Evolutionary conservation across 2,888 invertebrate species (phyloP), one percentile per base, ranked within the genome.

Genomic region (Acanthosepion esculentum): DNA sequence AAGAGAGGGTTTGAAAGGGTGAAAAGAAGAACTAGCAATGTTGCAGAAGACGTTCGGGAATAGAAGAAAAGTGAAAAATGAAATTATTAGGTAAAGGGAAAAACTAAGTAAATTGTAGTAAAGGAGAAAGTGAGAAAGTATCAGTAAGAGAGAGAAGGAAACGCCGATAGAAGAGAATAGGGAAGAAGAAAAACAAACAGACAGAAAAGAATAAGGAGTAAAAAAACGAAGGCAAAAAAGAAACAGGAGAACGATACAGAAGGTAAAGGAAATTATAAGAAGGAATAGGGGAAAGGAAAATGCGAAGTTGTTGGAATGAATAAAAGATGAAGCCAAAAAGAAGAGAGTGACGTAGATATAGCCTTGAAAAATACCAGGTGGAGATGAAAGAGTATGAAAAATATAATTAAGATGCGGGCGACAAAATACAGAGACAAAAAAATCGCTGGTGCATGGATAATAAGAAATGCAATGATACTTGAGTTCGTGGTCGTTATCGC

Each of bases 361-460:
- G 33, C 78, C 78, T 78, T 78, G 78, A n/a, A 78, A 78, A 78
- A 78, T 78, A 33, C 78, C 78, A 78, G 78, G 78, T 78, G 78
- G 33, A 78, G 78, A 78, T 78, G 78, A 78, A 78, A 78, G 78
- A 4, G 78, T 78, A 78, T 78, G n/a, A 78, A n/a, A 78, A 78
- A 78, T 78, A 33, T 78, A 78, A 78, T 78, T 78, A 78, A 78
- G 78, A 78, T 33, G 78, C 78, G 18, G 78, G 78, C 78, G n/a
- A n/a, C 78, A n/a, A 33, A 78, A n/a, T 33, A 33, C 12, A 78
- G 18, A 15, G 78, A 78, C 33, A 78, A 33, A 33, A 12, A 78
- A 78, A 33, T 33, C n/a, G n/a, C 78, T 33, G n/a, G 78, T 78
- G 78, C 8, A 6, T 78, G 15, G 15, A 78, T n/a, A 7, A 78